Base-by-base conservation (phyloP, 2,113 vertebrate species). In the Periophthalmodon schlosseri region DNA sequence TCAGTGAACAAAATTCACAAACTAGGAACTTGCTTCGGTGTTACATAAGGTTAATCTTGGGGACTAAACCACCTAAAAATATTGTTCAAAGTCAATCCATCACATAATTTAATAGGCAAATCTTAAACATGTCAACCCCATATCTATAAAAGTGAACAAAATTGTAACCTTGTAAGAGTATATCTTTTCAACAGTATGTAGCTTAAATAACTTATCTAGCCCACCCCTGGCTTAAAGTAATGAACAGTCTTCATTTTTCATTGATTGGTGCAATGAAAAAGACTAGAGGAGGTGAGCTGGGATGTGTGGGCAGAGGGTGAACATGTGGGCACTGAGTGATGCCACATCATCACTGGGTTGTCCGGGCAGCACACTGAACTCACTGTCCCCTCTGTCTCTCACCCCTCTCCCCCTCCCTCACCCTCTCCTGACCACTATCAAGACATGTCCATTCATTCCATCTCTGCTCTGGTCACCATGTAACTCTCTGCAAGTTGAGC, bases 321-420 rank as follows among this genome's bases (percentile, higher is more conserved):
- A 64, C 52, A 50, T 84, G 79, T 73, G 88, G 81, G 86, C 70
- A 78, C 2, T 0, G 61, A 86, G 79, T 73, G 74, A 13, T 91
- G 91, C 89, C 88, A 93, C 91, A 91, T 92, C 91, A 92, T 88
- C 85, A 56, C 76, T 85, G 76, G 83, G 74, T 75, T 28, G 57
- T 79, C 74, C 80, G 68, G 75, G 74, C 88, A 78, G 79, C 81
- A 94, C 92, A 93, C 84, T 89, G 81, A 84, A 72, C 81, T 88
- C 85, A 89, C 91, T 93, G 93, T 93, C 10, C 78, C 78, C 73
- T 74, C 67, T 52, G 71, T 77, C 74, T 81, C 72, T 68, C 81
- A 74, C 71, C 70, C 80, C 75, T 80, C 57, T 15, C 58, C 13
- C 69, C 70, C 82, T 79, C 64, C 77, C 63, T 77, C 76, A 66